These are phyloP conservation scores for Dermatemys mawii DNA, from an alignment of 2,113 vertebrate genomes.

Conservation along the genomic window DNA sequence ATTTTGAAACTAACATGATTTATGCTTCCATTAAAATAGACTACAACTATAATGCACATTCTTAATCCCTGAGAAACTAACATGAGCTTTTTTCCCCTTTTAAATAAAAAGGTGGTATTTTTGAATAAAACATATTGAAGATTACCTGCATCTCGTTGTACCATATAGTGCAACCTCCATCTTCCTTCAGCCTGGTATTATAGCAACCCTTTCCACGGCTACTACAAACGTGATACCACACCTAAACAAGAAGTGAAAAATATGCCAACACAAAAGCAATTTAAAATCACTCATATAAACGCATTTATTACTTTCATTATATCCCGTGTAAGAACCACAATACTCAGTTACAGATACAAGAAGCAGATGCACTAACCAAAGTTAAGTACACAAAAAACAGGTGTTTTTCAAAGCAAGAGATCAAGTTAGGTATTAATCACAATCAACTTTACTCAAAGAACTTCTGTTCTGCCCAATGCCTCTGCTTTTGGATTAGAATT, in stretches of 20 bases:
- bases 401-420: background rate
- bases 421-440: background rate
- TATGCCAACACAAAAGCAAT: background rate
- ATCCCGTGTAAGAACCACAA: background rate
- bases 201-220: conserved; percentile 94
- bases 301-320: background rate
- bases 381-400: background rate
- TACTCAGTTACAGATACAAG: background rate
- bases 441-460: background rate
- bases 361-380: background rate
- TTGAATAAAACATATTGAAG: background rate
- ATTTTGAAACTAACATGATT: background rate
- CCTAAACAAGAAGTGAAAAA: conserved; percentile 75
- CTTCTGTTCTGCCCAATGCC: rapidly evolving
- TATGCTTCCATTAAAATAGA: background rate
- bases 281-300: background rate
- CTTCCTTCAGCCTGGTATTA: conserved; percentile 94
- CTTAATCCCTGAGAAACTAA: background rate
- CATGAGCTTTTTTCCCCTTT: background rate
- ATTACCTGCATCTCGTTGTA: conserved; percentile 95
- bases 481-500: conserved; percentile 7
- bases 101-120: background rate
- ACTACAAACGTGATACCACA: conserved; percentile 96
- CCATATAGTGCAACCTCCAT: conserved; percentile 98
- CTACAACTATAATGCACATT: background rate